phyloP scores from a whole-genome alignment of 2,797 vertebrate species.

The Scomberomorus guttatus region DNA sequence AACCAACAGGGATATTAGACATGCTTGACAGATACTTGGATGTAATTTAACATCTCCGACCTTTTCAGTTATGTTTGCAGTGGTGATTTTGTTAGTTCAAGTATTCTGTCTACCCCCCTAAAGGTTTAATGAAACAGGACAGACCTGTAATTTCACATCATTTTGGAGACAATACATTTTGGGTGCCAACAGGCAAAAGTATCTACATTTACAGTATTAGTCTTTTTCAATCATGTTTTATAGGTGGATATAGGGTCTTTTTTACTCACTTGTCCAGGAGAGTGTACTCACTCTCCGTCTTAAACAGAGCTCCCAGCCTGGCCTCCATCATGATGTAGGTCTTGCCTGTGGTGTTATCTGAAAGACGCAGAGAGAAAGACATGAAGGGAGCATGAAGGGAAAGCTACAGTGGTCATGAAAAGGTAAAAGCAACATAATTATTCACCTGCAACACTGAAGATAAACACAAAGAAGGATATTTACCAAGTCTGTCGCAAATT shows the following conservation, averaged over 20 bases:
- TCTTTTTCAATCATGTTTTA: background rate
- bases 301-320: constrained; percentile 93
- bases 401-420: background rate
- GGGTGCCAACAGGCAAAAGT: background rate
- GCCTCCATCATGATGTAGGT: constrained; percentile 97
- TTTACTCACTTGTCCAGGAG: constrained; percentile 92
- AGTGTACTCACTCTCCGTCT: constrained; percentile 92
- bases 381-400: background rate
- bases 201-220: constrained; percentile 1
- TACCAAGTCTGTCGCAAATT: too few species aligned
- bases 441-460: background rate
- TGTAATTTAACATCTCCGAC: too few species aligned
- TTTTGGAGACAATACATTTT: background rate
- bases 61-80: too few species aligned
- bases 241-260: background rate
- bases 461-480: too few species aligned
- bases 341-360: constrained; percentile 90
- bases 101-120: too few species aligned
- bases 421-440: background rate
- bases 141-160: background rate
- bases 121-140: background rate
- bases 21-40: too few species aligned
- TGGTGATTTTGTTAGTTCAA: too few species aligned
- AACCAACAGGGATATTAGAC: background rate
- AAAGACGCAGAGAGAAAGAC: background rate